Evolutionary conservation across 2,113 vertebrate genomes (phyloP), one percentile per base, ranked within the genome.

Genomic region (Oceanodroma tethys): DNA sequence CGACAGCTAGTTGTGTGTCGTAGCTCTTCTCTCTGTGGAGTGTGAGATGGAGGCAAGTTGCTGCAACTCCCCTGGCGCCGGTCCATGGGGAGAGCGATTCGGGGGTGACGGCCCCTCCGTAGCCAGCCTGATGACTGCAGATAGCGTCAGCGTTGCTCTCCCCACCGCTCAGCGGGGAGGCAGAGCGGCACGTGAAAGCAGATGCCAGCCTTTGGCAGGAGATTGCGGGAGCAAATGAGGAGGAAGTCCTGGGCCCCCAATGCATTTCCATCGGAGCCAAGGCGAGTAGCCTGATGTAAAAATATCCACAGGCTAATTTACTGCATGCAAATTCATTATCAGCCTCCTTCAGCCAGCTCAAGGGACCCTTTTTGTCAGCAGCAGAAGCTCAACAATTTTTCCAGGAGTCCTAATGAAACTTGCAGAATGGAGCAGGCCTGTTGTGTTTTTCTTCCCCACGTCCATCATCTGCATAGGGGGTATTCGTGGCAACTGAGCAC

Each of bases 301-400:
- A 97, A 94, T 22, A 95, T 21, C 92, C 76, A 79, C 34, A 7
- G 86, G 94, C 83, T 97, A 82, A 95, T 92, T 91, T 81, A 30
- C 68, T 59, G 94, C 1, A 0, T 84, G 74, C 22, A 10, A 93
- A 94, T 97, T 88, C 90, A 88, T 96, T 86, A 56, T 93, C 94
- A 81, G 80, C 63, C 75, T 90, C 88, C 80, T 86, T 58, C 94
- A 94, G 88, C 71, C 71, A 25, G 75, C 94, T 81, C 86, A 25
- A 40, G 91, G 86, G 75, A 92, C 80, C 38, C 26, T 43, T 81
- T 84, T 16, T 85, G 86, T 87, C 93, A 66, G 93, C 86, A 86
- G 10, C 75, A 86, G 90, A 53, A 94, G 63, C 80, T 85, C 75
- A 66, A 86, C 68, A 59, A 45, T 75, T 95, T 86, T 72, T 88